Conservation (phyloP, 92 coral and sea anemone species). For the Zoanthus solanderi region DNA sequence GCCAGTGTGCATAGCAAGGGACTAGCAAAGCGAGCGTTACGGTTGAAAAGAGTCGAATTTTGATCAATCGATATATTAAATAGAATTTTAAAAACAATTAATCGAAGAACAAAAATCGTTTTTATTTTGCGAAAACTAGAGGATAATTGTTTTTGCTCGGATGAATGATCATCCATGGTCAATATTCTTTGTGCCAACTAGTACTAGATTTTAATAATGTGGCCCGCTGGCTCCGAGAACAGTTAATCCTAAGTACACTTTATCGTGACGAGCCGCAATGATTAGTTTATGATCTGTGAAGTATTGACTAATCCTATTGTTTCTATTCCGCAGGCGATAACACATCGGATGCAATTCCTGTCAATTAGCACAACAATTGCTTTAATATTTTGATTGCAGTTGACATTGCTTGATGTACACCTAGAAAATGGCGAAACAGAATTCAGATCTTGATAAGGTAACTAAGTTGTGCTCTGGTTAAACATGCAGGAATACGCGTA, state of each 20-base stretch:
- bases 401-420: neutral
- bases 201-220: neutral
- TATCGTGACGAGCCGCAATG: slow-evolving; percentile 16
- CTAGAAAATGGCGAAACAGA: slow-evolving; percentile 27
- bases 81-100: too few relatives aligned
- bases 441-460: slow-evolving; percentile 14
- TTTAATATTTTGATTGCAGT: slow-evolving; percentile 19
- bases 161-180: neutral
- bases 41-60: too few relatives aligned
- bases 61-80: too few relatives aligned
- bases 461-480: neutral
- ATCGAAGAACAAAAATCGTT: too few relatives aligned
- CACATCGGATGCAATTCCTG: slow-evolving; percentile 26
- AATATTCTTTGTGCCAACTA: neutral
- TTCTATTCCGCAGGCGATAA: slow-evolving; percentile 39
- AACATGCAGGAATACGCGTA: neutral
- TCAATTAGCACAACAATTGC: slow-evolving; percentile 42
- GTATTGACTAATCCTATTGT: slow-evolving; percentile 30
- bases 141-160: neutral
- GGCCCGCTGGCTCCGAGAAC: neutral
- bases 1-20: too few relatives aligned
- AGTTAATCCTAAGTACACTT: neutral
- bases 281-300: slow-evolving; percentile 40
- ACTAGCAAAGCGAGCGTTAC: too few relatives aligned
- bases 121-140: too few relatives aligned